phyloP scores from a whole-genome alignment of 2,797 vertebrate genomes.

The Dendrocincla tyrannina region DNA sequence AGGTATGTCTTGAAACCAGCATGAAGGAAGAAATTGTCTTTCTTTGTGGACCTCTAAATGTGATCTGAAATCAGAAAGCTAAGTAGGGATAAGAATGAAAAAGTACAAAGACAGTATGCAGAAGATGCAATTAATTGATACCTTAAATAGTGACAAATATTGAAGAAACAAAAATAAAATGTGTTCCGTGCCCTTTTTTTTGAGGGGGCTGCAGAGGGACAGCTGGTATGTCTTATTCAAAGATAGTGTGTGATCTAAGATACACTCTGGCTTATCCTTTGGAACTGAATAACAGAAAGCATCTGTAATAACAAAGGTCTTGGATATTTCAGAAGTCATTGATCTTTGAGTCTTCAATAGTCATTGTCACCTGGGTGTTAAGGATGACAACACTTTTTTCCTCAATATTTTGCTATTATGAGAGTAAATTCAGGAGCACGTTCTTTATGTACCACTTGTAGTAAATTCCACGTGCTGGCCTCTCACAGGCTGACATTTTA shows the following conservation, averaged over 20 bases:
- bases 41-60: background rate
- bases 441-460: background rate
- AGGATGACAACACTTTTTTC: background rate
- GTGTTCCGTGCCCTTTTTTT: rapidly evolving
- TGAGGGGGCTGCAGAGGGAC: rapidly evolving
- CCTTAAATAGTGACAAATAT: background rate
- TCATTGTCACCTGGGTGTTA: background rate
- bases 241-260: background rate
- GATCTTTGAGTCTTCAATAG: background rate
- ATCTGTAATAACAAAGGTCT: background rate
- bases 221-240: background rate
- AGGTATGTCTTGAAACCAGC: background rate
- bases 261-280: background rate
- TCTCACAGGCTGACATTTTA: background rate
- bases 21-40: background rate
- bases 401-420: background rate
- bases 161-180: background rate
- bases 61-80: background rate
- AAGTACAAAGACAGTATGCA: background rate
- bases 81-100: background rate
- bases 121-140: background rate
- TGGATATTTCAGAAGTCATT: background rate
- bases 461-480: background rate
- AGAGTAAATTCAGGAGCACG: background rate
- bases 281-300: background rate